Percentiles rank a stretch among this genome's conserved stretches.
phyloP scores from a whole-genome alignment of 2,113 vertebrate genomes.

The Cochlearius cochlearius region DNA sequence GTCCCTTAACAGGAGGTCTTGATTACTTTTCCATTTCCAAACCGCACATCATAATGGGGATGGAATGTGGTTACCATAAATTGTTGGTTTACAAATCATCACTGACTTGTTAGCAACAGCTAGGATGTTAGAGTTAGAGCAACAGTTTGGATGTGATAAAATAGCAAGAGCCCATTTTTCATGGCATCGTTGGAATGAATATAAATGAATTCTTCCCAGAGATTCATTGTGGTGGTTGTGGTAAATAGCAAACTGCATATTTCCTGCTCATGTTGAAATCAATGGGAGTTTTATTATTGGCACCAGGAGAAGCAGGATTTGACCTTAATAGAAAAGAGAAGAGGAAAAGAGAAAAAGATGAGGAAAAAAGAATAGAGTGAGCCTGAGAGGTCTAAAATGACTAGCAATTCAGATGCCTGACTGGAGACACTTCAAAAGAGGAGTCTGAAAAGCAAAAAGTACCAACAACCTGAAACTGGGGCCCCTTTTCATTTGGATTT shows the following conservation, averaged over 20 bases:
- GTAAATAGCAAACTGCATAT: conserved; percentile 57
- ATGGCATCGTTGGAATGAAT: conserved; percentile 51
- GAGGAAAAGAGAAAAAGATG: conserved; percentile 37
- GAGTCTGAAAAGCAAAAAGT: background rate
- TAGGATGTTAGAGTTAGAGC: conserved; percentile 59
- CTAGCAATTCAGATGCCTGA: background rate
- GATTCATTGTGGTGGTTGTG: conserved; percentile 61
- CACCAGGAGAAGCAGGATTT: conserved; percentile 43
- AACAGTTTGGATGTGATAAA: conserved; percentile 67
- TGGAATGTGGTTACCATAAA: conserved; percentile 67
- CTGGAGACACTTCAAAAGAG: background rate
- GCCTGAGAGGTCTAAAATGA: background rate
- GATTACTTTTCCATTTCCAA: conserved; percentile 70
- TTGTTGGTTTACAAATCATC: conserved; percentile 70
- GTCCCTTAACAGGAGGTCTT: conserved; percentile 66
- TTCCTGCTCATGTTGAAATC: conserved; percentile 65
- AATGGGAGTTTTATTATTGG: conserved; percentile 59
- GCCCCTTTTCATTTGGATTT: background rate
- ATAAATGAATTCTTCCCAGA: conserved; percentile 64
- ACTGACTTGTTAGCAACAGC: conserved; percentile 66
- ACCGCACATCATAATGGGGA: conserved; percentile 62
- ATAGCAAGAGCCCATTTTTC: conserved; percentile 53
- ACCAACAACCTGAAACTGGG: background rate
- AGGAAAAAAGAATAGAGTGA: conserved; percentile 26
- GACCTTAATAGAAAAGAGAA: conserved; percentile 57